Percentiles rank a stretch among this genome's conserved stretches.
Evolutionary conservation across 2,113 vertebrate species (phyloP).

Genomic region (Limnothrissa miodon): DNA sequence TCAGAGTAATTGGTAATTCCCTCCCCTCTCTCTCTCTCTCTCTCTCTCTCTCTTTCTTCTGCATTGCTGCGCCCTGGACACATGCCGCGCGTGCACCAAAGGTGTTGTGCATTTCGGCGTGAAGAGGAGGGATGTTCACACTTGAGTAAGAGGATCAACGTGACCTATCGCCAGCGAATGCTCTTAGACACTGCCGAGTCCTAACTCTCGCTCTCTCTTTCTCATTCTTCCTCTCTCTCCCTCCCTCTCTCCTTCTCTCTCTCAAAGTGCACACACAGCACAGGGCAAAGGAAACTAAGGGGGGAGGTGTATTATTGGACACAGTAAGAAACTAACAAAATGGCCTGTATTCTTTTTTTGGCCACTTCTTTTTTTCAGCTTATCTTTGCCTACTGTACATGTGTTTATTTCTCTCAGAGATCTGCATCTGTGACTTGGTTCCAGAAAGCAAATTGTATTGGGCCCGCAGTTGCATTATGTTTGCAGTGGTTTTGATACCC

Average conservation of each 20-base stretch:
- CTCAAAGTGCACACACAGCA: background rate
- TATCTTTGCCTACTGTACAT: background rate
- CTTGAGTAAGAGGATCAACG: slow-evolving; percentile 45
- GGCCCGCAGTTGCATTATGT: background rate
- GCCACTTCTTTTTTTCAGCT: background rate
- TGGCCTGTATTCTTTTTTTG: background rate
- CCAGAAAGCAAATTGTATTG: background rate
- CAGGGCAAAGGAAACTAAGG: background rate
- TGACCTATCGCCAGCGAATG: slow-evolving; percentile 35
- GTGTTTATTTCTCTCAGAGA: background rate
- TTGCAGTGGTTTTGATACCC: background rate
- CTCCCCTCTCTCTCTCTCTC: slow-evolving; percentile 29
- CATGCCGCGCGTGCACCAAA: slow-evolving; percentile 23
- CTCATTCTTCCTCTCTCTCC: background rate
- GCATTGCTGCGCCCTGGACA: slow-evolving; percentile 25
- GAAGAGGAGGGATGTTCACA: slow-evolving; percentile 46
- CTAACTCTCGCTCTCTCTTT: background rate
- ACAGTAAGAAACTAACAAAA: background rate
- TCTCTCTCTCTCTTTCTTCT: slow-evolving; percentile 21
- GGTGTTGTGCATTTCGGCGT: slow-evolving; percentile 31
- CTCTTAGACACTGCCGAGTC: slow-evolving; percentile 23
- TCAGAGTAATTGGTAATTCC: slow-evolving; percentile 43
- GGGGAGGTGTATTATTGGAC: background rate
- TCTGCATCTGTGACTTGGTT: background rate
- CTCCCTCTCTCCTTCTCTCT: background rate